A percentile compares a stretch with the other conserved stretches of the same genome.
phyloP scores from a whole-genome alignment of 30 jellyfish, hydroid and myxozoan species.

The Phacellophora camtschatica region DNA sequence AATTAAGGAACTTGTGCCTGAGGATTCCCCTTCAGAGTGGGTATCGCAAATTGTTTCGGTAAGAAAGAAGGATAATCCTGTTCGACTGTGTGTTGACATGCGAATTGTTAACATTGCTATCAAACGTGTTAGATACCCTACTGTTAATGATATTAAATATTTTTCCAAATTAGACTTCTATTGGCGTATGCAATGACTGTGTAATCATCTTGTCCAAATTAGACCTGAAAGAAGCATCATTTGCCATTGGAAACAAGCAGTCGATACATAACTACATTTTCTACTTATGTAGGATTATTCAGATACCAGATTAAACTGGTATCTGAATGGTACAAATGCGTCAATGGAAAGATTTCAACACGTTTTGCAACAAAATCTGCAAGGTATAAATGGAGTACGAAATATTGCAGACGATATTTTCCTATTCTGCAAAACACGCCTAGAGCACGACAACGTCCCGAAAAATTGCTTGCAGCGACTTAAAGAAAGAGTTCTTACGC shows the following conservation, averaged over 20 bases:
- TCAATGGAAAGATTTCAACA: no score
- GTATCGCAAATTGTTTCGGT: background rate
- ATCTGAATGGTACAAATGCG: no score
- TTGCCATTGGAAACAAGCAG: slow-evolving; percentile 23
- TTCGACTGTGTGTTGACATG: no score
- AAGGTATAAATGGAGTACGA: slow-evolving; percentile 1
- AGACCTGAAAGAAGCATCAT: no score
- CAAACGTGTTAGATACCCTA: no score
- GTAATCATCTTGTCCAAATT: no score
- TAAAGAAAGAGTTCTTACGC: slow-evolving; percentile 6
- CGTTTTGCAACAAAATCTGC: background rate
- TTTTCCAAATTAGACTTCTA: background rate
- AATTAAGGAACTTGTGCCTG: background rate
- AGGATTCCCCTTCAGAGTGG: background rate
- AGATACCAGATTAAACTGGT: no score
- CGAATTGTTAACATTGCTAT: no score
- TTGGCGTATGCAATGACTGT: no score
- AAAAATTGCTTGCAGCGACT: slow-evolving; percentile 11
- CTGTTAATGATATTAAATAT: no score
- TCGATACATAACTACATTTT: slow-evolving; percentile 28
- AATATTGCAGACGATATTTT: slow-evolving; percentile 6
- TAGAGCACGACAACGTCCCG: background rate
- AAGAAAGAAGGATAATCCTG: background rate
- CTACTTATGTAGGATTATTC: background rate
- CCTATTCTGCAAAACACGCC: background rate